Evolutionary conservation across 2,797 vertebrate genomes (phyloP).

Genomic region (Liasis olivaceus): DNA sequence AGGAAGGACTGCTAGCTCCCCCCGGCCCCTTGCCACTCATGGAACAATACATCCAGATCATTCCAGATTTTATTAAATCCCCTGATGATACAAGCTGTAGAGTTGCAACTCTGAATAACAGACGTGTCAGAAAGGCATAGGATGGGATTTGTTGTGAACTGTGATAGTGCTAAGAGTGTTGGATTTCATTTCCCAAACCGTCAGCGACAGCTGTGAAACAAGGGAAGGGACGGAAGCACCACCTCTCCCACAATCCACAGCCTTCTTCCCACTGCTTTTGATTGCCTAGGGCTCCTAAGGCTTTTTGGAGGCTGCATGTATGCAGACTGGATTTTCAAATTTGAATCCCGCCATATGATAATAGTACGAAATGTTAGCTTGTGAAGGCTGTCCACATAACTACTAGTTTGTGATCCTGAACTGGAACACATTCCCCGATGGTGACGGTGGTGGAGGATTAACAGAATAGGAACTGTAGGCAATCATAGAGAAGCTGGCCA

Average conservation of each 20-base stretch:
- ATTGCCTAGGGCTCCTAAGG: too few species aligned
- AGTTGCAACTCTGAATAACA: not conserved
- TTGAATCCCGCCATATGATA: not conserved
- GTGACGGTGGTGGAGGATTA: not conserved
- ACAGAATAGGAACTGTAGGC: not conserved
- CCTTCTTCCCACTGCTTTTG: not conserved
- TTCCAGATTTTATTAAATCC: conserved; percentile 2
- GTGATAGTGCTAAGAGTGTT: too few species aligned
- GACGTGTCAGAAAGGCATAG: not conserved
- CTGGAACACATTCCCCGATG: not conserved
- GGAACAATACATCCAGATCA: not conserved
- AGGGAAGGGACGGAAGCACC: rapidly evolving
- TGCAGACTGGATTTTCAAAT: not conserved
- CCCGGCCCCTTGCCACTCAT: not conserved
- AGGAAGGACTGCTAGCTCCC: not conserved
- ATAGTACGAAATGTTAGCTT: not conserved
- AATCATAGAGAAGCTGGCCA: not conserved
- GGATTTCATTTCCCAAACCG: not conserved
- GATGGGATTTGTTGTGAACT: rapidly evolving
- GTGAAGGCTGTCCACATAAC: too few species aligned
- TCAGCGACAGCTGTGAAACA: too few species aligned
- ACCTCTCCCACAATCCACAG: not conserved
- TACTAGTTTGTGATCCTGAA: not conserved
- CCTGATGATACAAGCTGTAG: not conserved
- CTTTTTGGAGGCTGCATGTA: too few species aligned